These are phyloP conservation scores for Enteromius anoplus DNA, from an alignment of 2,797 vertebrate species.

Conservation along the genomic window DNA sequence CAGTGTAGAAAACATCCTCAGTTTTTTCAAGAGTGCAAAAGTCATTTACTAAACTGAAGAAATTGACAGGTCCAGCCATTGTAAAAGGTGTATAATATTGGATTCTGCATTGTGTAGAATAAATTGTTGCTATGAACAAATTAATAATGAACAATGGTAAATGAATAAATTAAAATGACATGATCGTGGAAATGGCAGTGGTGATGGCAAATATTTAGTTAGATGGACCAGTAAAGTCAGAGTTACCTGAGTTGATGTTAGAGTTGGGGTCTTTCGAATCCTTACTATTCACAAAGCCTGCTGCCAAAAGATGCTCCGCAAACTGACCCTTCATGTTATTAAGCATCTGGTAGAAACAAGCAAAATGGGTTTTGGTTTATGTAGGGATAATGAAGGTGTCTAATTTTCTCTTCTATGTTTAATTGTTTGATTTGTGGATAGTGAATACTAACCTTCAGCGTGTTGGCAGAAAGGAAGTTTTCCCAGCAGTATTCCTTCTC, in stretches of 20 bases:
- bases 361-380: not conserved
- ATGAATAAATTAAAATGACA: not conserved
- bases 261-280: conserved; percentile 88
- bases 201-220: not conserved
- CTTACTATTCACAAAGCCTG: conserved; percentile 91
- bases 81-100: not conserved
- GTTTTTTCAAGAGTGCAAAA: not conserved
- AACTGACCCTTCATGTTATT: conserved; percentile 98
- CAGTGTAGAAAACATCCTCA: not conserved
- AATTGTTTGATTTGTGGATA: not conserved
- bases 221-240: not conserved
- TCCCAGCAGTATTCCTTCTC: conserved; percentile 97
- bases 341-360: conserved; percentile 83
- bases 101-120: not conserved
- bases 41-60: not conserved
- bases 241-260: conserved; percentile 91
- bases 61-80: not conserved
- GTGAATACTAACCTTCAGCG: conserved; percentile 84
- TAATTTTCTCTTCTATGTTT: not conserved
- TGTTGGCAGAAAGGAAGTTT: conserved; percentile 94
- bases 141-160: not conserved
- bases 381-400: no score
- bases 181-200: not conserved
- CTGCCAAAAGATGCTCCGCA: conserved; percentile 89
- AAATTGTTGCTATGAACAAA: not conserved